Base-by-base conservation (phyloP, 2,888 invertebrate genomes). In the Synergus itoensis region DNA sequence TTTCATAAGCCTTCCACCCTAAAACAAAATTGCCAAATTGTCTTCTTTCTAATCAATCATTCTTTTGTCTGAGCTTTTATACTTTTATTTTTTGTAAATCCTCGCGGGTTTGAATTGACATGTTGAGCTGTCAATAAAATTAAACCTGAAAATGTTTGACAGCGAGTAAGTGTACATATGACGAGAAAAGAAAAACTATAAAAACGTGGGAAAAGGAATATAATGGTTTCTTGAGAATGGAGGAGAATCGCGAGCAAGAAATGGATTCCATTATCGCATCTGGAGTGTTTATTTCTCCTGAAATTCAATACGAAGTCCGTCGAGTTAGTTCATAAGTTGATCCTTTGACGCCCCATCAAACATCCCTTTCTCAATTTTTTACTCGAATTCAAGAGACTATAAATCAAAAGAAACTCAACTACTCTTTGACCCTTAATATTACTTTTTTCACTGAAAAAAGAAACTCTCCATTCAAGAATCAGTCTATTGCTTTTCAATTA, bases 151-250 rank as follows among this genome's bases (percentile, higher is more conserved):
- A 28, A 28, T 28, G 18, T 18, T 9, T 60, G n/a, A 18, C 21
- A 60, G 18, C 4, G 18, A 60, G 18, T 18, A 7, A 21, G 0
- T 60, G 64, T 64, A 0, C 64, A n/a, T 1, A 36, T 64, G 64
- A 41, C 40, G 18, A 64, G 63, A 16, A 64, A 63, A 64, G 12
- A 62, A 62, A 40, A 64, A 40, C 9, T 2, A 40, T 41, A 64
- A 64, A 64, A 64, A n/a, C 41, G 41, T 64, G 41, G 41, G 41
- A 64, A 64, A 40, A 41, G 1, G 28, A 41, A n/a, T 64, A 14
- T 40, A 64, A 64, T 64, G 41, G n/a, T 41, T 64, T n/a, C 18
- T 64, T 8, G 16, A 64, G 41, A 64, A 64, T 64, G 16, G 16
- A 41, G 64, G 1, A 40, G 8, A 64, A 41, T 16, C 40, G n/a